Evolutionary conservation across 1,140 invertebrate species (phyloP), one percentile per base, ranked within the genome.

Genomic region (Papilio aristodemus): DNA sequence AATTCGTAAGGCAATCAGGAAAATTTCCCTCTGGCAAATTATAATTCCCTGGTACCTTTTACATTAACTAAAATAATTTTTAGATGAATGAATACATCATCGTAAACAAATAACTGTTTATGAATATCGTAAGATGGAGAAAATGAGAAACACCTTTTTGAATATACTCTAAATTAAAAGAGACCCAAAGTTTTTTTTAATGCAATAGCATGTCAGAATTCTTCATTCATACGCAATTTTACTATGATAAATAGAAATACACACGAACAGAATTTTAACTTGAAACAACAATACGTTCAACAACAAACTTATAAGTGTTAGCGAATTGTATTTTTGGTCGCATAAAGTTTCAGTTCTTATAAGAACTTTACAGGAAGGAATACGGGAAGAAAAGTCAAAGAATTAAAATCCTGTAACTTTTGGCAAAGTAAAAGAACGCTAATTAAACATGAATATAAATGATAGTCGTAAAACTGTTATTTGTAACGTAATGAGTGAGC

Each of bases 1-100:
- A 54, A 54, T 54, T 54, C 22, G 46, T 54, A 54, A 54, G 19
- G 46, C 46, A 54, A 54, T 54, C 46, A 25, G 22, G n/a, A 22
- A 19, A 54, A 54, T 54, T 54, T 54, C 46, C 46, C 46, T 22
- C 22, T 54, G 46, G 46, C 46, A 54, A 54, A 54, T 54, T 25
- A 54, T 22, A 25, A 54, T 54, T 54, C 46, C 19, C 46, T 54
- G 9, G 10, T 14, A 25, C 17, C 46, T 54, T 25, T 8, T 54
- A 54, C 46, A 25, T 10, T 10, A 25, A 22, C 9, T 54, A 22
- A 25, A 54, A 11, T 54, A 11, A 6, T 22, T 54, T 11, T 32
- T 22, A 54, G 0, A 54, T 13, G 46, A 9, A 22, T 22, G 8
- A 46, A 46, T 46, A 46, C 19, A 46, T 19, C 17, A 39, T 39